Percentiles rank a stretch among this genome's conserved stretches.
Conservation (phyloP, 2,113 vertebrate species). For the Chaetodon trifascialis region DNA sequence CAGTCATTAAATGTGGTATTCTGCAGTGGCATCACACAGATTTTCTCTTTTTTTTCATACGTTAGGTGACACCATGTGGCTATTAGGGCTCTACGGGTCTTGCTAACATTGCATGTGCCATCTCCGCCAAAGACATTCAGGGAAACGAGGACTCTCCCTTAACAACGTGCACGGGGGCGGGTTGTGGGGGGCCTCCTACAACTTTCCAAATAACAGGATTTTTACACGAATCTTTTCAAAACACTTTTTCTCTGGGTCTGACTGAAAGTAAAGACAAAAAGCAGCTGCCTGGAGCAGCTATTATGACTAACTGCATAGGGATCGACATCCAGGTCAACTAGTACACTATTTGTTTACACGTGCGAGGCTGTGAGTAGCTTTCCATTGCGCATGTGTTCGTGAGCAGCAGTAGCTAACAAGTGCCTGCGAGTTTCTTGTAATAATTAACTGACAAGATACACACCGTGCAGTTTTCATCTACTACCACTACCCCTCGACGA, state of each 20-base stretch:
- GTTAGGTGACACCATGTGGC: neutral
- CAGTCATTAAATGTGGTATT: conserved; percentile 40
- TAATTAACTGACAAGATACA: neutral
- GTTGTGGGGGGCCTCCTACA: neutral
- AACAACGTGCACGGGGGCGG: neutral
- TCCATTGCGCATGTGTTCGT: neutral
- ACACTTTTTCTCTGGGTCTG: neutral
- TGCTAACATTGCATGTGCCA: neutral
- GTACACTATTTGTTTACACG: neutral
- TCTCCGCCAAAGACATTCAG: neutral
- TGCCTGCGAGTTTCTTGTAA: neutral
- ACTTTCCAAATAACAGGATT: neutral
- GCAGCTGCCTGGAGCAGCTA: no score
- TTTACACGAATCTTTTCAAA: neutral
- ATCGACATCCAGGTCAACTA: neutral
- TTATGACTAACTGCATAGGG: neutral
- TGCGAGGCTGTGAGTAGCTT: neutral
- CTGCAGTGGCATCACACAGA: neutral
- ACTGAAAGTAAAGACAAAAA: neutral
- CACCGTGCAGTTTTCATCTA: neutral
- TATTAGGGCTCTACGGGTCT: neutral
- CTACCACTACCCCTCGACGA: neutral
- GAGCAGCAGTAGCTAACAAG: neutral
- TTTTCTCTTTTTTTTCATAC: neutral
- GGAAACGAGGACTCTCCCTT: neutral